These are phyloP conservation scores for Eriocheir sinensis DNA, from an alignment of 1,140 invertebrate species.

Conservation along the genomic window DNA sequence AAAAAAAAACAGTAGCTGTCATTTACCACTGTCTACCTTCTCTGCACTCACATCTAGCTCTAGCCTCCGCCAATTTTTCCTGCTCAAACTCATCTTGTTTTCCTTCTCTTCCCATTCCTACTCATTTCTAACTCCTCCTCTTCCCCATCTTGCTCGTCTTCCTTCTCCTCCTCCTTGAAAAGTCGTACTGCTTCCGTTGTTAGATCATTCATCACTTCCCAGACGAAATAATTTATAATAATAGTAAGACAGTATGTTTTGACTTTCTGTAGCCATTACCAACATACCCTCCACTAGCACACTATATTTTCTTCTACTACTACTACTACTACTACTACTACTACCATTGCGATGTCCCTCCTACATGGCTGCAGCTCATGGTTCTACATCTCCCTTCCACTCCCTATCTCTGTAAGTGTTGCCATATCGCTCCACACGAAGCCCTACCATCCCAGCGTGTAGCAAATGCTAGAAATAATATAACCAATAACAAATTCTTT, in stretches of 20 bases:
- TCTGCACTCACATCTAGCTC: too few species aligned
- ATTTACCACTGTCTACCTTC: too few species aligned
- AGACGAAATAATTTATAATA: too few species aligned
- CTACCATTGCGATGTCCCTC: neutral
- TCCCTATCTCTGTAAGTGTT: neutral
- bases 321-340: neutral
- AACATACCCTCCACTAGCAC: too few species aligned
- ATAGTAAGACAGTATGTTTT: too few species aligned
- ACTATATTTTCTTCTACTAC: neutral
- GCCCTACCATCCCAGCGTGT: neutral
- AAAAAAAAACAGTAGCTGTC: too few species aligned
- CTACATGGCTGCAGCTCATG: neutral
- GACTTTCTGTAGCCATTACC: too few species aligned
- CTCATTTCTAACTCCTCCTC: neutral
- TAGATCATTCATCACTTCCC: too few species aligned
- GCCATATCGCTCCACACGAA: neutral
- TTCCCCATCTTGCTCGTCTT: neutral
- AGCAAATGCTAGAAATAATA: neutral
- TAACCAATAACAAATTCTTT: neutral
- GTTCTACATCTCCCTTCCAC: neutral
- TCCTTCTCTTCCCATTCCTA: slow-evolving; percentile 8
- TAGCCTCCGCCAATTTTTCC: too few species aligned
- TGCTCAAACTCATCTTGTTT: too few species aligned
- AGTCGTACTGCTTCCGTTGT: too few species aligned
- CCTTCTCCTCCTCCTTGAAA: too few species aligned